Evolutionary conservation across 2,888 invertebrate genomes (phyloP).

Genomic region (Podabrus alpinus): DNA sequence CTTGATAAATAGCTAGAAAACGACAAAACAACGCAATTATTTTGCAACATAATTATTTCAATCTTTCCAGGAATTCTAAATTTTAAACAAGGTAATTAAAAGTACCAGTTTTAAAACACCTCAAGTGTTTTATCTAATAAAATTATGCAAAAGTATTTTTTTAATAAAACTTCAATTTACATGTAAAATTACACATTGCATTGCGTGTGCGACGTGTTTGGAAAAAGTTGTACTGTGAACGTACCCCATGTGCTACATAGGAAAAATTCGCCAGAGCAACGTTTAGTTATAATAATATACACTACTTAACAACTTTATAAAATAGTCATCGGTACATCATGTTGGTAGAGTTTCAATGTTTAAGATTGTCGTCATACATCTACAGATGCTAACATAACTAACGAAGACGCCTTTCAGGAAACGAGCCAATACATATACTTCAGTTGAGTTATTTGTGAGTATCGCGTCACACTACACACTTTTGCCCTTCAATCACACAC

Average conservation of each 20-base stretch:
- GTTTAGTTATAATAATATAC: neutral
- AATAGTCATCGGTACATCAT: neutral
- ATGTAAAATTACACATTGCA: neutral
- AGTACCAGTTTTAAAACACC: slow-evolving; percentile 22
- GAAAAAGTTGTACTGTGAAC: neutral
- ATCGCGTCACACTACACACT: slow-evolving; percentile 51
- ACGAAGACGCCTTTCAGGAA: slow-evolving; percentile 41
- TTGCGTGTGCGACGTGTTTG: neutral
- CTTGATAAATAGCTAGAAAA: slow-evolving; percentile 31
- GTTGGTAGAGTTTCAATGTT: neutral
- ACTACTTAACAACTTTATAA: neutral
- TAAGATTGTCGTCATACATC: neutral
- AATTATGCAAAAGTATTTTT: neutral
- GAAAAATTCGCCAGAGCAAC: neutral
- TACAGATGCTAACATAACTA: slow-evolving; percentile 17
- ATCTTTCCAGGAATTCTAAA: slow-evolving; percentile 23
- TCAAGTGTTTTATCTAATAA: slow-evolving; percentile 17
- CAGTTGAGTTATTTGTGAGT: slow-evolving; percentile 52
- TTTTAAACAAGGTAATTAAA: slow-evolving; percentile 28
- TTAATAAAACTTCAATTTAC: neutral
- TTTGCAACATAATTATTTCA: slow-evolving; percentile 30
- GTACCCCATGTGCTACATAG: neutral
- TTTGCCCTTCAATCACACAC: slow-evolving; percentile 52
- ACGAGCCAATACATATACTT: slow-evolving; percentile 41
- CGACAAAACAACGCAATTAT: slow-evolving; percentile 31